phyloP scores from a whole-genome alignment of 2,113 vertebrate species.

The Perca schrenkii region DNA sequence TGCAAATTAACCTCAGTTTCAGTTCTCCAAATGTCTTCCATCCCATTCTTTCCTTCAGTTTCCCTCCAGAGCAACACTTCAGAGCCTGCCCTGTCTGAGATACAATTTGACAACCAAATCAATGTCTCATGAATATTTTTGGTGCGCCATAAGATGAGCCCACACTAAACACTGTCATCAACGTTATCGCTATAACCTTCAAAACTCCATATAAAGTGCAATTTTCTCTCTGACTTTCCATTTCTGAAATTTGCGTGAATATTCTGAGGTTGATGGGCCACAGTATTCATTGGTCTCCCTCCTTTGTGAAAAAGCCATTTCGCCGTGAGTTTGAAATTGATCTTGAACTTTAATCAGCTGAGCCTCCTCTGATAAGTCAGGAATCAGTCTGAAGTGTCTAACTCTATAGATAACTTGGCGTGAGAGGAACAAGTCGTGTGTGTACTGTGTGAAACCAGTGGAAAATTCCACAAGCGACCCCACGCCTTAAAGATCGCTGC shows the following conservation, averaged over 20 bases:
- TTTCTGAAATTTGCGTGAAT: slow-evolving; percentile 33
- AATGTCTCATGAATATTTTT: slow-evolving; percentile 60
- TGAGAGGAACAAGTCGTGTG: slow-evolving; percentile 1
- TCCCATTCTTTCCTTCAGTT: slow-evolving; percentile 31
- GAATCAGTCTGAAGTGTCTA: slow-evolving; percentile 22
- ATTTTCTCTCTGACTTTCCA: slow-evolving; percentile 42
- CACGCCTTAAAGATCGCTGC: slow-evolving; percentile 34
- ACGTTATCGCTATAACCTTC: slow-evolving; percentile 29
- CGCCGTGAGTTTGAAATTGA: slow-evolving; percentile 27
- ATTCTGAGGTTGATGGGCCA: slow-evolving; percentile 29
- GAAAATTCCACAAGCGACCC: slow-evolving; percentile 55
- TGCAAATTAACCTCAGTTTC: slow-evolving; percentile 44
- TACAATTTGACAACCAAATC: slow-evolving; percentile 63
- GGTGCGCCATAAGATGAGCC: slow-evolving; percentile 29
- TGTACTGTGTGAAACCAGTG: slow-evolving; percentile 26
- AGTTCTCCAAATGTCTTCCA: slow-evolving; percentile 20
- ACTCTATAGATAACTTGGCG: neutral
- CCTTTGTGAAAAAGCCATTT: slow-evolving; percentile 13
- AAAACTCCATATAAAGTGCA: slow-evolving; percentile 22
- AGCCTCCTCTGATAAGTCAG: slow-evolving; percentile 40
- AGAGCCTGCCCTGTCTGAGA: slow-evolving; percentile 21
- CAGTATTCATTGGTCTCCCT: slow-evolving; percentile 40
- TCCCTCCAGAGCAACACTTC: slow-evolving; percentile 36
- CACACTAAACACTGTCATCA: slow-evolving; percentile 50
- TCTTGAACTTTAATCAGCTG: slow-evolving; percentile 53